Base-by-base conservation (phyloP, 2,888 invertebrate genomes). In the Dynastes hyllus region DNA sequence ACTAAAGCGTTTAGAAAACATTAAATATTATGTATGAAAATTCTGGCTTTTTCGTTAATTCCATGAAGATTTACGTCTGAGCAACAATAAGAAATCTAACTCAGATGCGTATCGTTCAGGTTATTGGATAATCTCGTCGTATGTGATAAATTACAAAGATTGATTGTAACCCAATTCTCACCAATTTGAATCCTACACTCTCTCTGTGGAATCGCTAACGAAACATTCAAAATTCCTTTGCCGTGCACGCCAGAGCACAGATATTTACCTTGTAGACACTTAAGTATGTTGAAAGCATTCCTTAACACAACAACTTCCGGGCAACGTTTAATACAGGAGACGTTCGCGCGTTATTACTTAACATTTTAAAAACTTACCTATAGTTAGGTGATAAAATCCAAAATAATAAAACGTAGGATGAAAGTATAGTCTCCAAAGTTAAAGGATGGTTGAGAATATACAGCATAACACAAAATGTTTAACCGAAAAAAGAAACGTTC, bases 241-340 rank as follows among this genome's bases (percentile, higher is more conserved):
- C 37, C 58, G 61, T 61, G 22, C 29, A n/a, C 61, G 61, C 22
- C 50, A 45, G 9, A 37, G 29, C 27, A 75, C 73, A 61, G 63
- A 75, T 75, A 75, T 75, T 75, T 75, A 75, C 61, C 50, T 22
- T 75, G 40, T 16, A 22, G 61, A 11, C 58, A 75, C 73, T 75
- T 75, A 75, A 75, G n/a, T 75, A 75, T 63, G 27, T 75, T 75
- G 61, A 61, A 75, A 61, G 61, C 40, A 75, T 75, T 75, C 61
- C 63, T 75, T 45, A 29, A 45, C 61, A 45, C 13, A 61, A 73
- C 22, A 37, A 51, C 69, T 69, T 73, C 61, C 61, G 45, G 37
- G 29, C 51, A 32, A 58, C 11, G 29, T 32, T 63, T 63, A 13
- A 9, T 61, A 55, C 11, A 51, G 16, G 50, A 45, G 8, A 75